These are phyloP conservation scores for Cottoperca gobio DNA, from an alignment of 2,797 vertebrate genomes.

Conservation along the genomic window DNA sequence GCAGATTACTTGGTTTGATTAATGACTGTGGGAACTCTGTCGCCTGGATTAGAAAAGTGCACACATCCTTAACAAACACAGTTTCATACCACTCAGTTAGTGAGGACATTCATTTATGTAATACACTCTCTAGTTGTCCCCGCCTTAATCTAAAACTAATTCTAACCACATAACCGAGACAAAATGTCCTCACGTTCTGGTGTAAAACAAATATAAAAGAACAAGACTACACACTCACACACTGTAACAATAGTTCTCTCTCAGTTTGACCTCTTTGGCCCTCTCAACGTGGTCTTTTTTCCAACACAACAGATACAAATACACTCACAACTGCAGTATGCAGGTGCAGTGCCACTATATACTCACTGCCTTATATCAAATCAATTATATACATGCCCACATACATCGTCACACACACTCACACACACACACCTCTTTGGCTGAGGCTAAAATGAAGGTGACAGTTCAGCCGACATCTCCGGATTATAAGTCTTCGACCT, in stretches of 20 bases:
- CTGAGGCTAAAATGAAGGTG: conserved; percentile 13
- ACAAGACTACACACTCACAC: not conserved
- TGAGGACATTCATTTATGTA: not conserved
- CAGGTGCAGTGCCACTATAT: not conserved
- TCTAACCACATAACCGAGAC: not conserved
- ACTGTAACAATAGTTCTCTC: not conserved
- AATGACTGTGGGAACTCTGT: conserved; percentile 15
- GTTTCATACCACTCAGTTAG: not conserved
- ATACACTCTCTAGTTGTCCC: not conserved
- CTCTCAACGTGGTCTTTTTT: not conserved
- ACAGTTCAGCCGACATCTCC: conserved; percentile 10
- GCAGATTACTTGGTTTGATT: conserved; percentile 30
- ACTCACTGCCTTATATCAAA: conserved; percentile 14
- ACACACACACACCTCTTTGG: conserved; percentile 6
- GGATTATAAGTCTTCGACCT: conserved; percentile 16
- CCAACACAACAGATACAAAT: not conserved
- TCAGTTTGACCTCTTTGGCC: conserved; percentile 5
- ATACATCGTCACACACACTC: not conserved
- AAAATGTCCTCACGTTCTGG: not conserved
- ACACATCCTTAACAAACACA: not conserved
- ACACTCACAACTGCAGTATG: not conserved
- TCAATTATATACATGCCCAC: not conserved
- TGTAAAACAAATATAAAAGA: not conserved
- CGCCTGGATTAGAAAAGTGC: not conserved
- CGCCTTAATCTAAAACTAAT: not conserved